Evolutionary conservation across 2,888 invertebrate species (phyloP).

Genomic region (Metalampra italica): DNA sequence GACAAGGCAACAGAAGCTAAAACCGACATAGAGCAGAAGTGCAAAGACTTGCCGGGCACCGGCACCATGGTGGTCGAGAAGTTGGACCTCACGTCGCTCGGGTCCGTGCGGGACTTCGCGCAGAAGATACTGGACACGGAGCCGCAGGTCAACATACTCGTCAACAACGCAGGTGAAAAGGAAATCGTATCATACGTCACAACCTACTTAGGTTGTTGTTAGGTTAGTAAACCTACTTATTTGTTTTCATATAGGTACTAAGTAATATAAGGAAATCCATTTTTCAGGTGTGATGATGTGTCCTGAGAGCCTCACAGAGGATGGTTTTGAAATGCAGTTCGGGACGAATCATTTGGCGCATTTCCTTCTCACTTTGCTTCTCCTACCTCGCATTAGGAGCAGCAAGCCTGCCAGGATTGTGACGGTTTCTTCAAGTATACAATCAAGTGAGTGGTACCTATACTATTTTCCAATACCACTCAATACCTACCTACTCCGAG

Average conservation of each 20-base stretch:
- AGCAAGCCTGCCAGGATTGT: conserved; percentile 82
- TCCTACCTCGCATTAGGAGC: conserved; percentile 80
- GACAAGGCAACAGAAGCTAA: conserved; percentile 79
- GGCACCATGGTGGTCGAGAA: conserved; percentile 70
- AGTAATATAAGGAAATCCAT: no score
- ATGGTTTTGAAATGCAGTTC: conserved; percentile 84
- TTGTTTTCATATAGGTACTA: no score
- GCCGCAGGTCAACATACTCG: conserved; percentile 79
- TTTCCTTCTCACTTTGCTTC: conserved; percentile 81
- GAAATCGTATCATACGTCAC: no score
- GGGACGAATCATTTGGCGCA: conserved; percentile 85
- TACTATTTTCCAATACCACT: no score
- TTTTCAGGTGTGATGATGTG: conserved; percentile 83
- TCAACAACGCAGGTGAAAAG: conserved; percentile 83
- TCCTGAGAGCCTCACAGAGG: conserved; percentile 81
- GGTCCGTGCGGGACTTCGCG: conserved; percentile 80
- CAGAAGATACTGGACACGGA: conserved; percentile 75
- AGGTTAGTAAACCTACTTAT: no score
- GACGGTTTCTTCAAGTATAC: conserved; percentile 80
- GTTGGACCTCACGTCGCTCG: conserved; percentile 79
- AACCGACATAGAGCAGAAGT: conserved; percentile 65
- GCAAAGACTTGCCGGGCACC: conserved; percentile 51
- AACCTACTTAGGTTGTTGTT: no score
- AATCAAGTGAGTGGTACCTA: conserved; percentile 38
- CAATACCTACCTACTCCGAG: no score